Percentiles rank a stretch among this genome's conserved stretches.
Evolutionary conservation across 2,797 vertebrate genomes (phyloP).

Genomic region (Philypnodon macrostomus): DNA sequence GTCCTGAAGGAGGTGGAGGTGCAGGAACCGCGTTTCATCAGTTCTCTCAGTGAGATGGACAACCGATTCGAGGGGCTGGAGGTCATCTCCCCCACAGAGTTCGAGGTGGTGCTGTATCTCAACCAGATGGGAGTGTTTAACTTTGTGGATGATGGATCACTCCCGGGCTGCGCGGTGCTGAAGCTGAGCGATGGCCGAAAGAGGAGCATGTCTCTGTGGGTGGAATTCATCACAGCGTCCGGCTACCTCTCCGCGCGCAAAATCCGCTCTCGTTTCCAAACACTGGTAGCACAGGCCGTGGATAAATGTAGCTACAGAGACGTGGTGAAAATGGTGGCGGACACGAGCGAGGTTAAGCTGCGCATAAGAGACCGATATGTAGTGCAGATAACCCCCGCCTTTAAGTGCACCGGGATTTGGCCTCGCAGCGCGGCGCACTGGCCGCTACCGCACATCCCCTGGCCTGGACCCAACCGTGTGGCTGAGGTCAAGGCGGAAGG

Average conservation of each 20-base stretch:
- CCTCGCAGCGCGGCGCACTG: slow-evolving; percentile 97
- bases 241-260: slow-evolving; percentile 98
- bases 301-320: slow-evolving; percentile 99
- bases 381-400: slow-evolving; percentile 97
- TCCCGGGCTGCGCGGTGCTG: slow-evolving; percentile 97
- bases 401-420: slow-evolving; percentile 99
- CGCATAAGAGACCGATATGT: slow-evolving; percentile 96
- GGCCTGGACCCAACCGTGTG: slow-evolving; percentile 97
- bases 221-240: slow-evolving; percentile 98
- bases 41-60: slow-evolving; percentile 97
- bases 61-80: slow-evolving; percentile 97
- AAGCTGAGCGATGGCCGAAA: slow-evolving; percentile 99
- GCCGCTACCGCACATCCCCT: slow-evolving; percentile 98
- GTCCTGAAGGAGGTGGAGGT: slow-evolving; percentile 99
- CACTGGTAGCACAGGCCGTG: slow-evolving; percentile 96
- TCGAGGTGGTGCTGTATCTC: slow-evolving; percentile 98
- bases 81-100: slow-evolving; percentile 96
- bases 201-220: slow-evolving; percentile 99
- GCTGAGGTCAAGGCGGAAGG: slow-evolving; percentile 99
- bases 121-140: slow-evolving; percentile 99
- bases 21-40: slow-evolving; percentile 99
- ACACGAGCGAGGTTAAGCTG: slow-evolving; percentile 96
- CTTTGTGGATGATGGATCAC: slow-evolving; percentile 98
- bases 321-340: slow-evolving; percentile 98
- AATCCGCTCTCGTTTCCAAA: slow-evolving; percentile 98